These are phyloP conservation scores for Chamaetylas fuelleborni DNA, from an alignment of 2,113 vertebrate species.

Conservation along the genomic window DNA sequence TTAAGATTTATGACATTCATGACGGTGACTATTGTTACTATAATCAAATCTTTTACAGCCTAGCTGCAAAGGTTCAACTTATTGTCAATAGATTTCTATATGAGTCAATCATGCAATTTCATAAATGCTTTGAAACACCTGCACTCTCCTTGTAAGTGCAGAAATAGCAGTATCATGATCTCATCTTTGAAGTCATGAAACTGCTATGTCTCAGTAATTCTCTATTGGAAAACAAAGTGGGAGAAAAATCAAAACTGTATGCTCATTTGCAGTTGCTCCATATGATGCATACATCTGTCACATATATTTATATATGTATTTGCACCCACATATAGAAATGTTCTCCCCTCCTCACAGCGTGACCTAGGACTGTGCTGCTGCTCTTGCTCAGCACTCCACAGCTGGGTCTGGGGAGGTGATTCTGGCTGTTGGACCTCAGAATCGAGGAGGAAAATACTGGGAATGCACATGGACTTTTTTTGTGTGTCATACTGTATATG, in stretches of 20 bases:
- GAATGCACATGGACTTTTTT: not conserved
- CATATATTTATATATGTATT: not conserved
- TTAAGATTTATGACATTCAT: slow-evolving; percentile 80
- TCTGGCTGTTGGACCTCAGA: not conserved
- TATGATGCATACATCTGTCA: not conserved
- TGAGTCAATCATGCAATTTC: slow-evolving; percentile 72
- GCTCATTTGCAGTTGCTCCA: not conserved
- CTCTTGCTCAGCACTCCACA: not conserved
- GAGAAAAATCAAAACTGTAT: not conserved
- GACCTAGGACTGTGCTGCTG: not conserved
- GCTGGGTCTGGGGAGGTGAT: not conserved
- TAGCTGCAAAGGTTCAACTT: slow-evolving; percentile 71
- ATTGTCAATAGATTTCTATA: slow-evolving; percentile 70
- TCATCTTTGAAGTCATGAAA: slow-evolving; percentile 36
- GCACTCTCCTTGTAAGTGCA: slow-evolving; percentile 59
- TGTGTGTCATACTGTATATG: not conserved
- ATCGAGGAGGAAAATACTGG: not conserved
- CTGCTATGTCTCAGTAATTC: slow-evolving; percentile 31
- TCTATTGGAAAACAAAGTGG: not conserved
- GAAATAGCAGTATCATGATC: slow-evolving; percentile 48
- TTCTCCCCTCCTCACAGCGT: accelerated
- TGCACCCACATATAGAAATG: not conserved
- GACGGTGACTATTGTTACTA: slow-evolving; percentile 74
- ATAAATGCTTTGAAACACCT: slow-evolving; percentile 75
- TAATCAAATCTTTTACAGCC: slow-evolving; percentile 75